These are phyloP conservation scores for Caloenas nicobarica DNA, from an alignment of 2,113 vertebrate genomes.

Conservation along the genomic window DNA sequence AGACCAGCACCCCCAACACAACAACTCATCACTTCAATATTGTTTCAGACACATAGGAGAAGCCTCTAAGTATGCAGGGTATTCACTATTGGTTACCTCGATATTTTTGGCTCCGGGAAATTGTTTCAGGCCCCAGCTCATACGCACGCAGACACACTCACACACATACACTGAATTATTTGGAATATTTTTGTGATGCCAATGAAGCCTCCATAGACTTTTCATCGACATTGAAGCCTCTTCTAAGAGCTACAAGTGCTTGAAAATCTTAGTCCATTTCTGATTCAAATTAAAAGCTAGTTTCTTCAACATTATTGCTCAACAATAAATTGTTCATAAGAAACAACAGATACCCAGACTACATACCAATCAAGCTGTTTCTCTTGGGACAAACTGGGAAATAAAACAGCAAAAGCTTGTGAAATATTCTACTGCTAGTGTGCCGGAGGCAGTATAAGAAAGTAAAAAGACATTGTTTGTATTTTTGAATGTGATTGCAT, in stretches of 20 bases:
- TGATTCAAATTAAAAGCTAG: conserved; percentile 18
- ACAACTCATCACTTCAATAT: not conserved
- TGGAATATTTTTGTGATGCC: not conserved
- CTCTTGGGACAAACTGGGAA: conserved; percentile 4
- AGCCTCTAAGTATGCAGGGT: not conserved
- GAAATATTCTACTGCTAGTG: not conserved
- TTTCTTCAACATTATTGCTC: conserved; percentile 19
- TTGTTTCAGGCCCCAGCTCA: not conserved
- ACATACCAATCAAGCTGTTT: not conserved
- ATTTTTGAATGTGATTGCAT: not conserved
- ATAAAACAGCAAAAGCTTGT: conserved; percentile 1
- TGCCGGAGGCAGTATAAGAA: not conserved
- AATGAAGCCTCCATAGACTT: not conserved
- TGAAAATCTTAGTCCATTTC: not conserved
- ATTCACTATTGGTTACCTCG: not conserved
- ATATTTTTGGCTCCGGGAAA: not conserved
- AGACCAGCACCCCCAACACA: not conserved
- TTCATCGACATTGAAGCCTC: not conserved
- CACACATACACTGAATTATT: not conserved
- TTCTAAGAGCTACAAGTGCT: not conserved
- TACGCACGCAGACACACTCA: not conserved
- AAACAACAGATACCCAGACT: conserved; percentile 4
- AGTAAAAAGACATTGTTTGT: not conserved
- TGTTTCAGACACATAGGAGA: not conserved
- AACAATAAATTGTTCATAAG: conserved; percentile 15